Evolutionary conservation across 2,797 vertebrate genomes (phyloP).

Genomic region (Novumbra hubbsi): DNA sequence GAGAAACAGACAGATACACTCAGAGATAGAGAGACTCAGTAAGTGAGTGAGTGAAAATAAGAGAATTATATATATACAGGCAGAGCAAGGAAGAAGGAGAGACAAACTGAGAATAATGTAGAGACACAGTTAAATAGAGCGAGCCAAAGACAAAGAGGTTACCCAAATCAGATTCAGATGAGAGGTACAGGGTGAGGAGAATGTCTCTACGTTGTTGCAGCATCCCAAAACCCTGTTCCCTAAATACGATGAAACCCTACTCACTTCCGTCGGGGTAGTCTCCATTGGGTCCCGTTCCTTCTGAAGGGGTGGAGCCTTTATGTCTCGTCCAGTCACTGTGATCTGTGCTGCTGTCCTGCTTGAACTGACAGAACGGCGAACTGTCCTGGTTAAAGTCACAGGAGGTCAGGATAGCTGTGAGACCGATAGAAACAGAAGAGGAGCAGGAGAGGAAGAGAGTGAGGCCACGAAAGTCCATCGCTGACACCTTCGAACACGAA

Average conservation of each 20-base stretch:
- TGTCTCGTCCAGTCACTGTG: slow-evolving; percentile 73
- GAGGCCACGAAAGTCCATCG: not conserved
- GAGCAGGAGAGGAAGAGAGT: slow-evolving; percentile 11
- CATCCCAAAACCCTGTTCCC: not conserved
- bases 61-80: slow-evolving; percentile 8
- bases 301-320: slow-evolving; percentile 54
- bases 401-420: slow-evolving; percentile 57
- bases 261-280: slow-evolving; percentile 80
- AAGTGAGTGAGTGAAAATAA: slow-evolving; percentile 14
- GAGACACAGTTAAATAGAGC: not conserved
- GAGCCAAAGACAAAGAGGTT: not conserved
- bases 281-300: slow-evolving; percentile 65
- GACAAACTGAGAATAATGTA: not conserved
- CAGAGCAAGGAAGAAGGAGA: not conserved
- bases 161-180: not conserved
- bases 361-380: slow-evolving; percentile 74
- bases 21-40: not conserved
- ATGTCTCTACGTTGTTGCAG: not conserved
- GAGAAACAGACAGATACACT: no score
- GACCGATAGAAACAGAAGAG: not conserved
- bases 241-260: slow-evolving; percentile 22
- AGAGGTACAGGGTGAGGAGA: not conserved
- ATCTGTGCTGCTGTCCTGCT: slow-evolving; percentile 54
- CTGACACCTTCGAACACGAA: not conserved
- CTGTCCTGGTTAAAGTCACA: slow-evolving; percentile 80